phyloP scores from a whole-genome alignment of 1,140 invertebrate genomes.

The Drosophila parvula region DNA sequence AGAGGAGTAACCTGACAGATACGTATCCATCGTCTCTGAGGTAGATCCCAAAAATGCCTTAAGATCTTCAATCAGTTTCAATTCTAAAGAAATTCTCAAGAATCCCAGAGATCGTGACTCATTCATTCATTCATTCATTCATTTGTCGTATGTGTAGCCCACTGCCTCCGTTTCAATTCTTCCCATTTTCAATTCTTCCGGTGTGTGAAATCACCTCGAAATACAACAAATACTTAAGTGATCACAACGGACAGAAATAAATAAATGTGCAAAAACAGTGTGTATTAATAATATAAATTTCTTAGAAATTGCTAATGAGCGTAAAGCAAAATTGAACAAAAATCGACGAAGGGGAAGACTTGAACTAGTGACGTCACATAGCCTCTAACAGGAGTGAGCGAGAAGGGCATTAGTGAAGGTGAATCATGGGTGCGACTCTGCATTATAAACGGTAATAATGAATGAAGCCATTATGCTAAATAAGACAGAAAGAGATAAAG shows the following conservation, averaged over 20 bases:
- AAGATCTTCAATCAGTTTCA: constrained; percentile 11
- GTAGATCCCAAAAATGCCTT: neutral
- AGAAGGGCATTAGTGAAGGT: constrained; percentile 50
- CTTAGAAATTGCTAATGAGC: constrained; percentile 53
- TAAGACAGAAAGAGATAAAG: neutral
- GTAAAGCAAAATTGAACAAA: neutral
- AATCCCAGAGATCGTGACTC: constrained; percentile 55
- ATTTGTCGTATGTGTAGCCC: constrained; percentile 20
- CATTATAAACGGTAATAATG: constrained; percentile 41
- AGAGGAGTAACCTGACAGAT: neutral
- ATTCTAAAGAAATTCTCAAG: constrained; percentile 58
- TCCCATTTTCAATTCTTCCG: constrained; percentile 10
- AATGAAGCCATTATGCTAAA: constrained; percentile 15
- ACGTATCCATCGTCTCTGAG: neutral
- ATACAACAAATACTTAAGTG: constrained; percentile 18
- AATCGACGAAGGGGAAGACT: constrained; percentile 14
- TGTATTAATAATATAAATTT: constrained; percentile 72
- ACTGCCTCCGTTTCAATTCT: constrained; percentile 2
- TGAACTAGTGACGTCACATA: constrained; percentile 57
- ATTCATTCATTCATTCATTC: constrained; percentile 32
- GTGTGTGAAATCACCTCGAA: constrained; percentile 40
- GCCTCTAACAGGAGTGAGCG: constrained; percentile 17
- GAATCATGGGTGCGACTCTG: constrained; percentile 53
- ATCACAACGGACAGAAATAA: constrained; percentile 46
- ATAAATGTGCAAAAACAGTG: constrained; percentile 32